Conservation (phyloP, 2,113 vertebrate genomes). For the Rhodinocichla rosea region DNA sequence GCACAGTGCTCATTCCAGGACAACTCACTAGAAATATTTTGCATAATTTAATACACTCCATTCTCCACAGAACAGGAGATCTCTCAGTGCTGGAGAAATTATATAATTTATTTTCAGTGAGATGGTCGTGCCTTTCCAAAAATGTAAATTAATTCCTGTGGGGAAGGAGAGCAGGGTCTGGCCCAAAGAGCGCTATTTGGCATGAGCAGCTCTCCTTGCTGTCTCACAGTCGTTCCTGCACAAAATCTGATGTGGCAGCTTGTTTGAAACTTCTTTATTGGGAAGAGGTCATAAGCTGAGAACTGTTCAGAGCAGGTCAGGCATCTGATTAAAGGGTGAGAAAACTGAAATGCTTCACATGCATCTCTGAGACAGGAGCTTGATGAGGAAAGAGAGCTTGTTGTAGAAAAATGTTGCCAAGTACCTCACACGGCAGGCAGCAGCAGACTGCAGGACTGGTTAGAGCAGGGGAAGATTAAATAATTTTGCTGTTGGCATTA, state of each 20-base stretch:
- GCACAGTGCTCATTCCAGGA: background rate
- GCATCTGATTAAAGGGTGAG: slow-evolving; percentile 47
- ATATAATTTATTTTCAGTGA: background rate
- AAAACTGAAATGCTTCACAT: slow-evolving; percentile 31
- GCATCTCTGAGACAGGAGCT: slow-evolving; percentile 43
- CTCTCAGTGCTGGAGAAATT: fast-evolving
- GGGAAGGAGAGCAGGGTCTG: background rate
- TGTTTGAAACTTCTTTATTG: slow-evolving; percentile 62
- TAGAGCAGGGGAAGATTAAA: background rate
- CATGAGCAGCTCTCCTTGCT: background rate
- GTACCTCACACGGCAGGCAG: background rate
- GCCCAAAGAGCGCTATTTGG: background rate
- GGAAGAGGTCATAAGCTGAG: slow-evolving; percentile 46
- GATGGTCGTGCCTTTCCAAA: background rate
- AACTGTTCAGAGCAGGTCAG: slow-evolving; percentile 20
- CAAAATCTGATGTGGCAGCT: slow-evolving; percentile 57
- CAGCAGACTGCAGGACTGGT: background rate
- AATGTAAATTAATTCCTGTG: background rate
- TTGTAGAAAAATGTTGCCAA: slow-evolving; percentile 7
- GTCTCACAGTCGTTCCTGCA: background rate
- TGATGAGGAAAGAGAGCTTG: slow-evolving; percentile 17
- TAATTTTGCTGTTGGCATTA: background rate
- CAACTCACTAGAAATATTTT: background rate
- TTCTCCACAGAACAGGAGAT: background rate
- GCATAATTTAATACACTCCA: background rate